Evolutionary conservation across 2,113 vertebrate genomes (phyloP).

Genomic region (Pangasianodon hypophthalmus): DNA sequence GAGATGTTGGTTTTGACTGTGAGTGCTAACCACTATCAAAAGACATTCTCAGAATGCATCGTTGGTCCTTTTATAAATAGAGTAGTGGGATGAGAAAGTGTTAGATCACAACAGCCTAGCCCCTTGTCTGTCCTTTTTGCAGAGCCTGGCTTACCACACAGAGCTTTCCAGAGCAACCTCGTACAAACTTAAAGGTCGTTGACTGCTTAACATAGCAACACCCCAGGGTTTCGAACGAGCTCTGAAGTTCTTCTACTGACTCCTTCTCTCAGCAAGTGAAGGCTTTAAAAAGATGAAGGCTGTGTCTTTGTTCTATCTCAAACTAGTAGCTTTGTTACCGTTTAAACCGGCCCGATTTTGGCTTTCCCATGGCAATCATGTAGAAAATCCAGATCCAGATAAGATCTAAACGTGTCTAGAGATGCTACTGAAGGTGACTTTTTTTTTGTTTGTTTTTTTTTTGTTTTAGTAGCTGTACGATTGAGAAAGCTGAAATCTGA

Average conservation of each 20-base stretch:
- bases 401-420: background rate
- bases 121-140: constrained; percentile 27
- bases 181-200: constrained; percentile 22
- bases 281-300: background rate
- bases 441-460: background rate
- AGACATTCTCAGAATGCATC: constrained; percentile 18
- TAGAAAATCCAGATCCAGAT: background rate
- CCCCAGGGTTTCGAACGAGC: background rate
- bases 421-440: background rate
- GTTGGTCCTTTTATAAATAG: constrained; percentile 36
- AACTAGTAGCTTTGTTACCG: background rate
- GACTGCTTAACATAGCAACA: constrained; percentile 2
- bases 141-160: constrained; percentile 51
- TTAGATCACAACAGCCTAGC: constrained; percentile 46
- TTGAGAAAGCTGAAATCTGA: constrained; percentile 66
- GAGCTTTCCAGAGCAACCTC: constrained; percentile 21
- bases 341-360: background rate
- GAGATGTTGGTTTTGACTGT: background rate
- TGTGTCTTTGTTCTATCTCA: background rate
- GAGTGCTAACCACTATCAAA: constrained; percentile 20
- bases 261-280: background rate
- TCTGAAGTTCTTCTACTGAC: background rate
- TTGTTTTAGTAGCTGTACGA: background rate
- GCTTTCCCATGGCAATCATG: background rate
- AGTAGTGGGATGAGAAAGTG: constrained; percentile 42